Percentiles rank a stretch among this genome's conserved stretches.
These are phyloP conservation scores for Danaus chrysippus DNA, from an alignment of 2,888 invertebrate species.

Conservation along the genomic window DNA sequence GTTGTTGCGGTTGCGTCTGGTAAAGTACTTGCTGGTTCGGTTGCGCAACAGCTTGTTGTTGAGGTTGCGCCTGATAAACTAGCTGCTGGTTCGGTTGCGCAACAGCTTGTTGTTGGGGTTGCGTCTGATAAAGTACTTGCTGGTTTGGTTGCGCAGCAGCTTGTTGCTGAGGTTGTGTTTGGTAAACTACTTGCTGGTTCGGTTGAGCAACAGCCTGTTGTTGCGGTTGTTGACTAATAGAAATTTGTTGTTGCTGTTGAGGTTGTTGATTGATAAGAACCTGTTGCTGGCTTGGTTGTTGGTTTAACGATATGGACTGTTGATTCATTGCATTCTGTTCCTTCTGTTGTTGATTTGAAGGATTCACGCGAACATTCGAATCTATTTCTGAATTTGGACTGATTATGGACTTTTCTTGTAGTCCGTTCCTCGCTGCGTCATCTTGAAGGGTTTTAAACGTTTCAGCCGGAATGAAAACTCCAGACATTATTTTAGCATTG, in stretches of 20 bases:
- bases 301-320: background rate
- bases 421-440: constrained; percentile 28
- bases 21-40: constrained; percentile 6
- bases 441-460: constrained; percentile 42
- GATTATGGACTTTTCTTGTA: constrained; percentile 2
- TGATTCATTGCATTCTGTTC: constrained; percentile 7
- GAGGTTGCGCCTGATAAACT: constrained; percentile 10
- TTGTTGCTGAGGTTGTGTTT: constrained; percentile 8
- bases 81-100: background rate
- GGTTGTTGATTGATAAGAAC: constrained; percentile 22
- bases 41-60: constrained; percentile 5
- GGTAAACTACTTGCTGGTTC: constrained; percentile 6
- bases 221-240: constrained; percentile 8
- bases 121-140: background rate
- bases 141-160: constrained; percentile 1
- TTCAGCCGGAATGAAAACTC: constrained; percentile 49
- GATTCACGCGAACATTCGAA: constrained; percentile 10
- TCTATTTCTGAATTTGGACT: constrained; percentile 13
- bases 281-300: constrained; percentile 18
- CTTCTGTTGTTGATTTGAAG: constrained; percentile 5
- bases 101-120: constrained; percentile 10
- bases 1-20: background rate
- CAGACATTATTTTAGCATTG: constrained; percentile 37
- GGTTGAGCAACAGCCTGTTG: constrained; percentile 9
- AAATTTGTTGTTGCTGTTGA: constrained; percentile 8